phyloP scores from a whole-genome alignment of 2,113 vertebrate species.

The Centropus bengalensis region DNA sequence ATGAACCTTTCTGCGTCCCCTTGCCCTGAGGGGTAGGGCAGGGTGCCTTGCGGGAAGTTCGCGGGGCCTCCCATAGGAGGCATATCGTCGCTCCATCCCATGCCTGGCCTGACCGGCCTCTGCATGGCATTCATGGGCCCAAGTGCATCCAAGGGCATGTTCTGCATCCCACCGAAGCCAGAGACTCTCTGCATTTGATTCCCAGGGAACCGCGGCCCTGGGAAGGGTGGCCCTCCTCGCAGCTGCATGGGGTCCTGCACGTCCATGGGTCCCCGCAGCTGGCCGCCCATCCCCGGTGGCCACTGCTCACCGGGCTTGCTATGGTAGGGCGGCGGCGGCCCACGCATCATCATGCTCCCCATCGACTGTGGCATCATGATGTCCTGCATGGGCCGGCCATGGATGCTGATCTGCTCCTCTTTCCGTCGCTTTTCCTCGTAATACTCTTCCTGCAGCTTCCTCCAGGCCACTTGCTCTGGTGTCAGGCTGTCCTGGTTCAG shows the following conservation, averaged over 20 bases:
- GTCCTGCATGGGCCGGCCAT: slow-evolving; percentile 83
- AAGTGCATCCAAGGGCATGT: slow-evolving; percentile 84
- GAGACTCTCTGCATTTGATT: slow-evolving; percentile 80
- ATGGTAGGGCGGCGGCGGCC: slow-evolving; percentile 95
- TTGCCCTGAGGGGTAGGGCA: slow-evolving; percentile 83
- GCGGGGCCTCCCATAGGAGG: slow-evolving; percentile 83
- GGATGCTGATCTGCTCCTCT: slow-evolving; percentile 88
- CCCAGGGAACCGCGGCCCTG: slow-evolving; percentile 85
- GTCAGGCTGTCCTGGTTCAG: slow-evolving; percentile 89
- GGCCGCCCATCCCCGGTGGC: slow-evolving; percentile 79
- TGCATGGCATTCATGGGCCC: slow-evolving; percentile 85
- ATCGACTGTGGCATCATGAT: slow-evolving; percentile 85
- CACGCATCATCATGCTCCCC: slow-evolving; percentile 89
- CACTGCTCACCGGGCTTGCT: slow-evolving; percentile 93
- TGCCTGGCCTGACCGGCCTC: slow-evolving; percentile 81
- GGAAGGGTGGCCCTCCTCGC: slow-evolving; percentile 77
- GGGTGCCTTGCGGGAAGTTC: slow-evolving; percentile 80
- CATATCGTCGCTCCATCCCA: slow-evolving; percentile 92
- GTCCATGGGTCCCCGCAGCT: slow-evolving; percentile 81
- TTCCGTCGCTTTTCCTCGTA: slow-evolving; percentile 95
- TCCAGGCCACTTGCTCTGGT: slow-evolving; percentile 94
- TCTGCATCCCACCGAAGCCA: slow-evolving; percentile 84
- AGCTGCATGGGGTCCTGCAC: slow-evolving; percentile 82
- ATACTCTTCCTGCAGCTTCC: slow-evolving; percentile 96
- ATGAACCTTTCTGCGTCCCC: slow-evolving; percentile 87